These are phyloP conservation scores for Pseudopodoces humilis DNA, from an alignment of 2,113 vertebrate species.

Conservation along the genomic window DNA sequence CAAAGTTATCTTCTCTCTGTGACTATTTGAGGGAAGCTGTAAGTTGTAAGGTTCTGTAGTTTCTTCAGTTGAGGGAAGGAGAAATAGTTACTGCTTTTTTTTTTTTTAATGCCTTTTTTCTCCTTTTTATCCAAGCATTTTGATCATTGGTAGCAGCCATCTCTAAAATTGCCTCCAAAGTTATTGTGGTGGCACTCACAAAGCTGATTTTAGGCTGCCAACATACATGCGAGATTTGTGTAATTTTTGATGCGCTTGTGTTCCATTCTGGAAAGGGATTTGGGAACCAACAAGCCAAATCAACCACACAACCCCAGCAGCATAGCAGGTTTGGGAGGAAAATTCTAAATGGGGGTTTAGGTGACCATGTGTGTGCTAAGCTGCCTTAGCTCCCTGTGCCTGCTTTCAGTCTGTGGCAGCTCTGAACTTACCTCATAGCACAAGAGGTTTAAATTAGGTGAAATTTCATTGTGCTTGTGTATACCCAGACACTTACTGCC, in stretches of 20 bases:
- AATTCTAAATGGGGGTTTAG: too few species aligned
- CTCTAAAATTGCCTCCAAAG: not conserved
- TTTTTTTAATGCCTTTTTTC: not conserved
- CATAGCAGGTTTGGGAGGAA: not conserved
- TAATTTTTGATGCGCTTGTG: not conserved
- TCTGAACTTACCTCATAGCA: not conserved
- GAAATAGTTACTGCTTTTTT: not conserved
- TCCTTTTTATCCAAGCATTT: not conserved
- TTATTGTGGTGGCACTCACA: not conserved
- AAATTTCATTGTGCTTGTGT: not conserved
- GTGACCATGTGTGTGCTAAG: rapidly evolving
- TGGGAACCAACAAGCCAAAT: not conserved
- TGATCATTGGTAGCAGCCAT: not conserved
- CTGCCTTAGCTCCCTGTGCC: not conserved
- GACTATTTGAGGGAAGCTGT: not conserved
- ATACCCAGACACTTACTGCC: not conserved
- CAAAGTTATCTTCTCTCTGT: not conserved
- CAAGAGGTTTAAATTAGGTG: not conserved
- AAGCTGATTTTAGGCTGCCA: not conserved
- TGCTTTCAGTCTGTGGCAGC: constrained; percentile 7
- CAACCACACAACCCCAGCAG: not conserved
- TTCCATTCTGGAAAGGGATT: not conserved
- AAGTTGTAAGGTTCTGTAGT: not conserved
- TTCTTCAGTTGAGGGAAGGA: not conserved
- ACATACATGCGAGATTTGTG: not conserved